These are phyloP conservation scores for Brassicogethes aeneus DNA, from an alignment of 2,888 invertebrate species.

Conservation along the genomic window DNA sequence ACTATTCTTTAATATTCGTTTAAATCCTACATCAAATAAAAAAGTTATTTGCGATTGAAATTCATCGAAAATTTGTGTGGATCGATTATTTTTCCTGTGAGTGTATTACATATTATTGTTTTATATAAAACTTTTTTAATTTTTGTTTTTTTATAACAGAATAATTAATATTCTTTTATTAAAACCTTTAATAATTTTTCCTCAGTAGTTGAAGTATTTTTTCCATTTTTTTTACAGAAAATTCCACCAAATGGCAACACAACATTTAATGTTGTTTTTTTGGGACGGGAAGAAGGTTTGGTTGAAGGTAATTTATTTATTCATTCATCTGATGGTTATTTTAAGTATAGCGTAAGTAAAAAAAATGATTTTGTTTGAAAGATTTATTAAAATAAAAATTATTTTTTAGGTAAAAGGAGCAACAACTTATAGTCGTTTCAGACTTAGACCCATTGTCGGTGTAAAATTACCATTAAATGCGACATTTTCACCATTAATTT, in stretches of 20 bases:
- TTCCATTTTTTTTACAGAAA: constrained; percentile 55
- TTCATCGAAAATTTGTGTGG: too few relatives aligned
- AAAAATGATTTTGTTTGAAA: neutral
- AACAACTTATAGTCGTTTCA: constrained; percentile 84
- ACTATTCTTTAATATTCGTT: too few relatives aligned
- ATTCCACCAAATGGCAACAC: constrained; percentile 88
- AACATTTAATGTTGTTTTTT: constrained; percentile 90
- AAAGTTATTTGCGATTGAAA: too few relatives aligned
- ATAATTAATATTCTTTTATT: too few relatives aligned
- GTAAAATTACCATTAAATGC: constrained; percentile 88
- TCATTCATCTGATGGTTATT: constrained; percentile 88
- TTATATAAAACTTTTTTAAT: too few relatives aligned
- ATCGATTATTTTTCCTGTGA: too few relatives aligned
- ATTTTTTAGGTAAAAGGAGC: constrained; percentile 63
- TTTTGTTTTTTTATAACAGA: too few relatives aligned
- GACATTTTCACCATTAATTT: constrained; percentile 78
- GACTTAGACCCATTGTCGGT: constrained; percentile 82
- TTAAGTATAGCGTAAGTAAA: constrained; percentile 66
- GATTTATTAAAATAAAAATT: neutral
- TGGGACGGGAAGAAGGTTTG: constrained; percentile 84
- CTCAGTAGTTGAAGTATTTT: too few relatives aligned
- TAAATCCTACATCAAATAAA: too few relatives aligned
- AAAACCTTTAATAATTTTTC: too few relatives aligned
- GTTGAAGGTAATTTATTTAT: constrained; percentile 83
- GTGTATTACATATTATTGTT: too few relatives aligned